Evolutionary conservation across 1,140 invertebrate species (phyloP).

Genomic region (Drosophila simulans): DNA sequence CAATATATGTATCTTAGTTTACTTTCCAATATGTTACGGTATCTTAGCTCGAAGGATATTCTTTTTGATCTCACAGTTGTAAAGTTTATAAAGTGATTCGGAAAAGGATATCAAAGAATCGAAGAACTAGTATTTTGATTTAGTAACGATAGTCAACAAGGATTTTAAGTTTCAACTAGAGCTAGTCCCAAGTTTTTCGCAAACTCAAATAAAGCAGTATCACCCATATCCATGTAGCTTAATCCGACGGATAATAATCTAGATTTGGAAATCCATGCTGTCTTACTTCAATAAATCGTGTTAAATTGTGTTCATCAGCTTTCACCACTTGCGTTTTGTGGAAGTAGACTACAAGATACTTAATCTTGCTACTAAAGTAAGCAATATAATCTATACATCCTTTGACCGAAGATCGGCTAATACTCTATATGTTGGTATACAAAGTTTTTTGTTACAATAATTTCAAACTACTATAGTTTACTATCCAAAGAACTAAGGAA

Average conservation of each 20-base stretch:
- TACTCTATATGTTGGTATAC: slow-evolving; percentile 49
- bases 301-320: slow-evolving; percentile 5
- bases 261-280: not conserved
- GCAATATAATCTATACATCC: slow-evolving; percentile 9
- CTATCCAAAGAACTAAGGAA: too few relatives aligned
- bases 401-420: slow-evolving; percentile 35
- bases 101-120: not conserved
- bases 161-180: not conserved
- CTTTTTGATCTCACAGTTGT: not conserved
- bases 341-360: slow-evolving; percentile 17
- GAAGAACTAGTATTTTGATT: not conserved
- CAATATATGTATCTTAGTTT: slow-evolving; percentile 10
- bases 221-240: slow-evolving; percentile 28
- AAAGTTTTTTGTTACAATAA: slow-evolving; percentile 20
- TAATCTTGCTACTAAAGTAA: slow-evolving; percentile 14
- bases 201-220: slow-evolving; percentile 18
- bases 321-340: not conserved
- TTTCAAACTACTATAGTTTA: not conserved
- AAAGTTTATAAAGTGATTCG: slow-evolving; percentile 4
- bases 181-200: not conserved
- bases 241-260: slow-evolving; percentile 1
- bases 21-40: slow-evolving; percentile 8
- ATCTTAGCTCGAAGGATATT: not conserved
- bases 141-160: not conserved
- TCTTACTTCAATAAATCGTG: not conserved